A percentile compares a stretch with the other conserved stretches of the same genome.
Conservation (phyloP, 1,140 invertebrate species). For the Pentalonia nigronervosa region DNA sequence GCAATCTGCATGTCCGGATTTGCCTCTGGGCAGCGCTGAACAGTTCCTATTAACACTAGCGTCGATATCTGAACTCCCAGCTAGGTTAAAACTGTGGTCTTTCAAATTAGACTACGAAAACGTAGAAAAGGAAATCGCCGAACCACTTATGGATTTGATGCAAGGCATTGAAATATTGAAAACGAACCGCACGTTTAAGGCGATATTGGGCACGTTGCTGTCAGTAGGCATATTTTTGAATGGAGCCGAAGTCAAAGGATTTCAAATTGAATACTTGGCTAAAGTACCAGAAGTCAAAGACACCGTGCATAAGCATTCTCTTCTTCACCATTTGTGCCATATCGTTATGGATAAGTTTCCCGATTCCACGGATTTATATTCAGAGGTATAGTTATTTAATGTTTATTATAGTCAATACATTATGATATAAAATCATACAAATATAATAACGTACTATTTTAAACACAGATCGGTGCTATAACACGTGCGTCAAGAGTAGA, state of each 20-base stretch:
- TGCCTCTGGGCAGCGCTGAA: constrained; percentile 95
- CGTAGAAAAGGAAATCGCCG: constrained; percentile 96
- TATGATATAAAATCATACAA: background rate
- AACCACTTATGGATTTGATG: constrained; percentile 98
- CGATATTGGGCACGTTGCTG: constrained; percentile 90
- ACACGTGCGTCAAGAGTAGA: constrained; percentile 93
- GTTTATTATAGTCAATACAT: background rate
- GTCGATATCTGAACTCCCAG: constrained; percentile 94
- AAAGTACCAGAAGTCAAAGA: constrained; percentile 99
- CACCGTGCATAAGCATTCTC: constrained; percentile 96
- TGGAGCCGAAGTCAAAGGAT: constrained; percentile 92
- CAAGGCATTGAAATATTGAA: constrained; percentile 91
- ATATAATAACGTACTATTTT: background rate
- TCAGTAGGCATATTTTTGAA: constrained; percentile 98
- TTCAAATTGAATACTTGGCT: constrained; percentile 96
- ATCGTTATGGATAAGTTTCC: constrained; percentile 97
- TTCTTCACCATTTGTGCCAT: constrained; percentile 95
- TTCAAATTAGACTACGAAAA: constrained; percentile 99
- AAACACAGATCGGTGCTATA: constrained; percentile 81
- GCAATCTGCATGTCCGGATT: constrained; percentile 90
- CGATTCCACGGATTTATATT: constrained; percentile 94
- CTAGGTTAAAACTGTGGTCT: constrained; percentile 95
- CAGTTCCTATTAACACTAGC: constrained; percentile 95
- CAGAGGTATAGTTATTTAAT: constrained; percentile 77
- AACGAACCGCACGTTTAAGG: constrained; percentile 92